Percentiles rank a stretch among this genome's conserved stretches.
Evolutionary conservation across 1,140 invertebrate genomes (phyloP).

Genomic region (Aphelenchoides avenae): DNA sequence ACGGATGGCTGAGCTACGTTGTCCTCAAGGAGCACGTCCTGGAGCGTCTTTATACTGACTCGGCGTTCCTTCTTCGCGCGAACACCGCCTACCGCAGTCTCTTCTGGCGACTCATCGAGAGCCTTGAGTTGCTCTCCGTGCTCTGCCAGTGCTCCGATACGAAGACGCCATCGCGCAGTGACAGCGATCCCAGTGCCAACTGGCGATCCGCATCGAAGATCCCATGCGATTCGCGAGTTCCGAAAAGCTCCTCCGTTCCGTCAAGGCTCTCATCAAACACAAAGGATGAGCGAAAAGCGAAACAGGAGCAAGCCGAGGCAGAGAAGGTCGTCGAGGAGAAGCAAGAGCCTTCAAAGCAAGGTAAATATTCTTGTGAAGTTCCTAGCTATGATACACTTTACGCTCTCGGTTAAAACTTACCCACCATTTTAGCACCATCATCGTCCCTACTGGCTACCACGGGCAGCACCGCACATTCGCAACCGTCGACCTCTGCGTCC

Average conservation of each 20-base stretch:
- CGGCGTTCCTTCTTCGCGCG: slow-evolving; percentile 49
- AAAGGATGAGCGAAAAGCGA: not conserved
- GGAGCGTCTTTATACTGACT: slow-evolving; percentile 37
- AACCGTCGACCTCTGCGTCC: no score
- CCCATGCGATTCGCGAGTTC: slow-evolving; percentile 49
- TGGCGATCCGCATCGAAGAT: slow-evolving; percentile 31
- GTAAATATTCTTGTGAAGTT: no score
- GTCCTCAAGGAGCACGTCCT: slow-evolving; percentile 56
- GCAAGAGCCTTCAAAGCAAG: no score
- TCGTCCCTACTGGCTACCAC: no score
- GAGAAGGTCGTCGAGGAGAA: no score
- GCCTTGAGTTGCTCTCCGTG: slow-evolving; percentile 55
- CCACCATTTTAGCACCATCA: no score
- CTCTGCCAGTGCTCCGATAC: slow-evolving; percentile 19
- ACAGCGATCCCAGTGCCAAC: slow-evolving; percentile 3
- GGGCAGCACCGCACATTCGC: no score
- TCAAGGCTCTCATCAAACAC: slow-evolving; percentile 28
- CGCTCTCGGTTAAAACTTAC: no score
- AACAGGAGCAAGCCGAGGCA: slow-evolving; percentile 8
- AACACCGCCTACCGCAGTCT: slow-evolving; percentile 50
- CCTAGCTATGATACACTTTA: no score
- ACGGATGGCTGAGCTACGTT: slow-evolving; percentile 54
- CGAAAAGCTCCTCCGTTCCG: slow-evolving; percentile 54
- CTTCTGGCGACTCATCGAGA: slow-evolving; percentile 53
- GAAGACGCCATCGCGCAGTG: slow-evolving; percentile 12